Percentiles rank a stretch among this genome's conserved stretches.
phyloP scores from a whole-genome alignment of 2,113 vertebrate genomes.

The Prionailurus bengalensis region DNA sequence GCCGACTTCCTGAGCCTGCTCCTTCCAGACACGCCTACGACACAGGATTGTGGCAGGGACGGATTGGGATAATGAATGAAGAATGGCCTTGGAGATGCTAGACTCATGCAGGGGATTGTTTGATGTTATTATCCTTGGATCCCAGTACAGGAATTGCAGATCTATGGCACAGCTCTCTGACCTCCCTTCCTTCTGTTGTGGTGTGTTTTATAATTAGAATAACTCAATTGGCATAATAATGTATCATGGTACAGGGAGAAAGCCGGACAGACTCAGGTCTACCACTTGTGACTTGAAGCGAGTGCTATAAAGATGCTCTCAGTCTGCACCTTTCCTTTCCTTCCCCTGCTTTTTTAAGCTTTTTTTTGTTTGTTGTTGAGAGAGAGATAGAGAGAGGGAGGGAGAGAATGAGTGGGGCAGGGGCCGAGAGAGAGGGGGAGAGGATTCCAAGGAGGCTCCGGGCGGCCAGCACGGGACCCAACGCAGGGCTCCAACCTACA shows the following conservation, averaged over 20 bases:
- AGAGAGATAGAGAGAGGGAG: too few species aligned
- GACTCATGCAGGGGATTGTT: not conserved
- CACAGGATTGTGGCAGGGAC: too few species aligned
- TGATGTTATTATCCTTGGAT: not conserved
- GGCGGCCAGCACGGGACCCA: too few species aligned
- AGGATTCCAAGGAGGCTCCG: too few species aligned
- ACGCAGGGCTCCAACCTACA: too few species aligned
- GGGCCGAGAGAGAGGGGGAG: too few species aligned
- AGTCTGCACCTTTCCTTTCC: too few species aligned
- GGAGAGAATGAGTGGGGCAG: too few species aligned
- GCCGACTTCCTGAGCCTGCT: not conserved
- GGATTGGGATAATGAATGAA: not conserved
- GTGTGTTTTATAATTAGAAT: not conserved
- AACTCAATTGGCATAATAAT: not conserved
- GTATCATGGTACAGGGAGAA: not conserved
- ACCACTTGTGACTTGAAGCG: rapidly evolving
- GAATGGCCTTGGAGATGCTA: not conserved
- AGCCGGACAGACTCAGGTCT: not conserved
- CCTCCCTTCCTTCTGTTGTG: not conserved
- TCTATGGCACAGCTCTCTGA: not conserved
- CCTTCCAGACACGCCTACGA: too few species aligned
- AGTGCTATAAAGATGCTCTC: not conserved
- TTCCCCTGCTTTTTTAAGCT: too few species aligned
- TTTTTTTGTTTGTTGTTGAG: too few species aligned
- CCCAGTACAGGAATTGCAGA: not conserved